Conservation (phyloP, 1,140 invertebrate species). For the Stegodyphus dumicola region DNA sequence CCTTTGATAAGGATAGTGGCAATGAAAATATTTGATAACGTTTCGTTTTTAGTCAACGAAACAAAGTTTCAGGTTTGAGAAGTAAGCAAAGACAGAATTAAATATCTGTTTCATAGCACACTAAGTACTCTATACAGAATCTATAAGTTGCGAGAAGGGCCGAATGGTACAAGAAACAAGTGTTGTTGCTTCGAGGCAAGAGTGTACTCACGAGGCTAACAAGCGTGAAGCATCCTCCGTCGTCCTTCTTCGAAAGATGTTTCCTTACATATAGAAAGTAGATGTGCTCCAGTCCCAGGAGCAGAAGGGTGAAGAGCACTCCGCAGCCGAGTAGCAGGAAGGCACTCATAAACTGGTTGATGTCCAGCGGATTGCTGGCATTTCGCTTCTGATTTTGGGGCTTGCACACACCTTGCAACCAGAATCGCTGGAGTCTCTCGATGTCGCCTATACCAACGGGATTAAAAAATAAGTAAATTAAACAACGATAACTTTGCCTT, state of each 20-base stretch:
- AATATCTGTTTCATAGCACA: no score
- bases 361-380: slow-evolving; percentile 83
- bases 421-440: slow-evolving; percentile 92
- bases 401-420: slow-evolving; percentile 97
- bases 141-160: no score
- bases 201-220: slow-evolving; percentile 80
- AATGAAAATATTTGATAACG: no score
- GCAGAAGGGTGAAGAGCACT: slow-evolving; percentile 85
- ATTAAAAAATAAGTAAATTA: no score
- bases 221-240: slow-evolving; percentile 87
- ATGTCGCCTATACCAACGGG: slow-evolving; percentile 78
- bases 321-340: slow-evolving; percentile 95
- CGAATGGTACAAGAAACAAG: no score
- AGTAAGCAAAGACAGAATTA: no score
- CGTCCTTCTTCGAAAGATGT: slow-evolving; percentile 88
- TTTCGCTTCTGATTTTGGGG: slow-evolving; percentile 86
- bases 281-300: slow-evolving; percentile 88
- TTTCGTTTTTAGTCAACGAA: no score
- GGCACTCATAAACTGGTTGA: slow-evolving; percentile 97
- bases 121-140: no score
- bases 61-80: no score
- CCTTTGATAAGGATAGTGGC: no score
- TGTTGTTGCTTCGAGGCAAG: background rate
- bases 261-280: slow-evolving; percentile 91
- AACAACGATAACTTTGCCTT: no score